Conservation (phyloP, 2,888 invertebrate genomes). For the Metalampra italica region DNA sequence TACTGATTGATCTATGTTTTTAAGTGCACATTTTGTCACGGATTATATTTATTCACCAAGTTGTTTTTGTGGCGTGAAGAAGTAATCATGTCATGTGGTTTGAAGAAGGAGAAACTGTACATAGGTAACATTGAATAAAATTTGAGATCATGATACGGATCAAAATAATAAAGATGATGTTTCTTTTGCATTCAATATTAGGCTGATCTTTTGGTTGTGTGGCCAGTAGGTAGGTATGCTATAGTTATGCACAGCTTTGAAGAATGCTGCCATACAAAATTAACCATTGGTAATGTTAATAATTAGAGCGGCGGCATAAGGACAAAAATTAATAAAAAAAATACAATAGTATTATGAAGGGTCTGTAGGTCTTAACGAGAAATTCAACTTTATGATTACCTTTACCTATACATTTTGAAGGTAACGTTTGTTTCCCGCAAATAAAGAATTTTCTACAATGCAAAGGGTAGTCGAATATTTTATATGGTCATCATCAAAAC, state of each 20-base stretch:
- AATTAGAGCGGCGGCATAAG: too few species aligned
- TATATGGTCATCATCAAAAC: too few species aligned
- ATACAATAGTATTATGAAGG: not conserved
- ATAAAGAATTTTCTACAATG: too few species aligned
- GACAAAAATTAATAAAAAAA: too few species aligned
- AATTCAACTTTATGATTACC: too few species aligned
- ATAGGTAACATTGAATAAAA: not conserved
- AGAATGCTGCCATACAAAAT: constrained; percentile 10
- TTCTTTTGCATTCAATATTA: not conserved
- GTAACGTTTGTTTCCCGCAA: too few species aligned
- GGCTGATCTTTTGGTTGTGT: not conserved
- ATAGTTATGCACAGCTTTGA: not conserved
- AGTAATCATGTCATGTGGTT: constrained; percentile 1
- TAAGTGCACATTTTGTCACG: constrained; percentile 27
- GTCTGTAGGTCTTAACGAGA: too few species aligned
- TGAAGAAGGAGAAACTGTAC: constrained; percentile 1
- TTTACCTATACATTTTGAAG: too few species aligned
- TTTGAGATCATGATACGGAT: not conserved
- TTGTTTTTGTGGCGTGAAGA: constrained; percentile 5
- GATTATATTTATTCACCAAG: constrained; percentile 11
- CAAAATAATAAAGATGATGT: not conserved
- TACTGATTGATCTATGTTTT: constrained; percentile 17
- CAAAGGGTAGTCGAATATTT: too few species aligned
- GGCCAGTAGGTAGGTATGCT: constrained; percentile 11
- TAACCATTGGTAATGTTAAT: not conserved